Base-by-base conservation (phyloP, 2,797 vertebrate genomes). In the Alca torda region DNA sequence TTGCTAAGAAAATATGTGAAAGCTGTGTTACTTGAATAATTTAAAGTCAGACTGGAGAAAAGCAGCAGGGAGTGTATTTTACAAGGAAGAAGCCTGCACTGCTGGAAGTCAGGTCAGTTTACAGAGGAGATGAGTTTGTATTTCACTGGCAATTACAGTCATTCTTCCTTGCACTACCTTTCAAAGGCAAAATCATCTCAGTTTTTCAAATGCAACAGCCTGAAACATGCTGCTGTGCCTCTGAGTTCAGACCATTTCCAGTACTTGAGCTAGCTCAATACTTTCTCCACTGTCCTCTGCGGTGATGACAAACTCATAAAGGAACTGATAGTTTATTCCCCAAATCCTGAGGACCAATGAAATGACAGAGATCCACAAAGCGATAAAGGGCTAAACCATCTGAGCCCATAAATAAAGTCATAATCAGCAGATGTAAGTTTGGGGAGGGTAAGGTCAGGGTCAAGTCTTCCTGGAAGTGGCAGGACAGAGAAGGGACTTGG, bases 71-170 rank as follows among this genome's bases (percentile, higher is more conserved):
- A 87, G 21, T 39, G 9, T 75, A 69, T 39, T 89, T 87, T 57
- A 23, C 24, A 80, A 93, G 77, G 41, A 95, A 68, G 60, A 67
- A 82, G 24, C 37, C 89, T 57, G 56, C 46, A 9, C 56, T 45
- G 21, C 45, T 91, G 80, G 70, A 92, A 90, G 45, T 72, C 60
- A 60, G 63, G 90, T 89, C 60, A 78, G 23, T 89, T 92, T 83
- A 83, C 9, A 64, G 81, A 84, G 26, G 26, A 65, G 41, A 48
- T 64, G 45, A 87, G 64, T 89, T 93, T 17, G 24, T 89, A 73
- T 95, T 94, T 95, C 81, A 89, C 28, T 70, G 60, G n/a, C 37
- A 90, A 31, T 80, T 90, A 64, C 41, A 78, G 39, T 70, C 25
- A 33, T 88, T 82, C 41, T 77, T 93, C 53, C 41, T 90, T 46